Base-by-base conservation (phyloP, 2,797 vertebrate genomes). In the Neomorphus geoffroyi region DNA sequence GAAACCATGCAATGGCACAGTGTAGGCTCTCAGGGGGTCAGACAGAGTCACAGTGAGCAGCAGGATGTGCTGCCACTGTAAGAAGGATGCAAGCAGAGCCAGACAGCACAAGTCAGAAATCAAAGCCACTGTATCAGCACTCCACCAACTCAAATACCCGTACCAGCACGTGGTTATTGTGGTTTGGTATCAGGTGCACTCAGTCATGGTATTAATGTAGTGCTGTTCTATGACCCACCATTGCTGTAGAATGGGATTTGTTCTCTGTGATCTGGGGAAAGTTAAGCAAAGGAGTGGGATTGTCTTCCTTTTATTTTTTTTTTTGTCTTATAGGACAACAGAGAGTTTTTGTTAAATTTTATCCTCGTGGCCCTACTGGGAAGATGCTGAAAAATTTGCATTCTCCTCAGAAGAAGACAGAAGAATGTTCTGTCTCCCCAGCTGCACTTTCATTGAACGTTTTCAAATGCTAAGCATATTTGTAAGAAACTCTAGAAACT, bases 21-120 rank as follows among this genome's bases (percentile, higher is more conserved):
- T 4, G 13, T 16, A 67, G 62, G 41, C 23, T 78, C 23, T 48
- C 21, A 3, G 2, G 1, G 2, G 17, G 12, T 1, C 15, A 50
- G 27, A 37, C 7, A 28, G 18, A 13, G 24, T 50, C 7, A 28
- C 16, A 13, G 24, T 50, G 41, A 39, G 46, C 21, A 71, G 35
- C 54, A 77, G n/a, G 28, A 33, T 18, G 18, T 24, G 22, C 7
- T 54, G 2, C 46, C 58, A 24, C 46, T 14, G 41, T 33, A 10
- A 3, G 24, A 65, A 41, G 48, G 18, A 7, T 56, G 21, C 0
- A 0, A n/a, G 53, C 32, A 70, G 56, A 77, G 21, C 8, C 54
- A 35, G 26, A 7, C 41, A 70, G 33, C 23, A 54, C 7, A 54
- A 88, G n/a, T 6, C 79, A 88, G 35, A 70, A 9, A 33, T 70